Percentiles rank a stretch among this genome's conserved stretches.
Conservation (phyloP, 1,140 invertebrate species). For the Bathynomus jamesi region DNA sequence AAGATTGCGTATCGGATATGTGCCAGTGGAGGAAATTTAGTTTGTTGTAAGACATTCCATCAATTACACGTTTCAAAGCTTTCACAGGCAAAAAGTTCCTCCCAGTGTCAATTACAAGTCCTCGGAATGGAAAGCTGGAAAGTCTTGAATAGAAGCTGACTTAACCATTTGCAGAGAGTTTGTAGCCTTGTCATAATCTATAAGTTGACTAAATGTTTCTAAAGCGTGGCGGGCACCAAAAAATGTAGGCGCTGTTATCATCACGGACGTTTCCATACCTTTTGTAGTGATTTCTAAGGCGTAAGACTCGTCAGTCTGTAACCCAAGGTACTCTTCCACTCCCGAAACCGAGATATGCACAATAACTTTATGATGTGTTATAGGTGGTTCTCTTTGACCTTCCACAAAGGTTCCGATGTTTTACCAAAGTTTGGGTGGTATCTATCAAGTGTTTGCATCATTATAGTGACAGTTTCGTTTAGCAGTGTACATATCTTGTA, state of each 20-base stretch:
- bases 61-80: conserved; percentile 61
- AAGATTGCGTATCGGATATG: conserved; percentile 77
- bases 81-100: conserved; percentile 53
- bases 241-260: conserved; percentile 49
- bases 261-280: conserved; percentile 41
- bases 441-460: neutral
- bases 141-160: conserved; percentile 12
- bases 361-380: no score
- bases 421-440: neutral
- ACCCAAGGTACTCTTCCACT: neutral
- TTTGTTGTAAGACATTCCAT: conserved; percentile 71
- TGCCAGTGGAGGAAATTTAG: conserved; percentile 84
- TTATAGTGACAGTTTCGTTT: neutral
- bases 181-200: conserved; percentile 32
- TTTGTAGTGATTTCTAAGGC: neutral
- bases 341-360: no score
- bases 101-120: conserved; percentile 34
- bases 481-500: neutral
- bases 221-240: conserved; percentile 42
- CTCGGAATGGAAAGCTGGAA: conserved; percentile 26
- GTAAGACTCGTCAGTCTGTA: conserved; percentile 7
- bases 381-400: no score
- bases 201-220: conserved; percentile 41
- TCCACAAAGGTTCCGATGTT: neutral
- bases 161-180: conserved; percentile 19